A percentile compares a stretch with the other conserved stretches of the same genome.
phyloP scores from a whole-genome alignment of 2,113 vertebrate species.

The Oxyura jamaicensis region DNA sequence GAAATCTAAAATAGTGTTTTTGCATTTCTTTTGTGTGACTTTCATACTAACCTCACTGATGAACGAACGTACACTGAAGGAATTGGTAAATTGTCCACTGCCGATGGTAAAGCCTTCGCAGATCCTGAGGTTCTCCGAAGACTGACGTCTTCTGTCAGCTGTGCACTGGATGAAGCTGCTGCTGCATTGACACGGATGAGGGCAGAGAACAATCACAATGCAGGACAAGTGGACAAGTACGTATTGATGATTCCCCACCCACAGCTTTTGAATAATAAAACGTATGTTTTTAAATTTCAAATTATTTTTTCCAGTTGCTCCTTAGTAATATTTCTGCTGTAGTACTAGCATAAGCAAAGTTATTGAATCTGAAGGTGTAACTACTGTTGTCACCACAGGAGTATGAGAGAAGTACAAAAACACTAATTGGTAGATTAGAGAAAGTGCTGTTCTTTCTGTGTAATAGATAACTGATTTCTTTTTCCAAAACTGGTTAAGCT shows the following conservation, averaged over 20 bases:
- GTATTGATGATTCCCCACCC: conserved; percentile 58
- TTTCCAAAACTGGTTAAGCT: not conserved
- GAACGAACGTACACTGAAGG: conserved; percentile 81
- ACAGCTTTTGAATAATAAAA: accelerated
- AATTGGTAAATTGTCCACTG: conserved; percentile 99
- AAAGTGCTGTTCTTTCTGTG: not conserved
- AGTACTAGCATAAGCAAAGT: not conserved
- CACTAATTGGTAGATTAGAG: not conserved
- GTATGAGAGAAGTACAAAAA: not conserved
- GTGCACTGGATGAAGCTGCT: conserved; percentile 96
- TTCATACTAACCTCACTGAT: conserved; percentile 73
- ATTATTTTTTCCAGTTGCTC: not conserved
- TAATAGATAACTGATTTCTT: not conserved
- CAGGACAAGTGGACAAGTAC: conserved; percentile 98
- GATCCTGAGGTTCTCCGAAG: conserved; percentile 97
- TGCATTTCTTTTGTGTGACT: conserved; percentile 76
- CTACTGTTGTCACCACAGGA: not conserved
- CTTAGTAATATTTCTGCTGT: not conserved
- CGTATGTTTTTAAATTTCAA: no score
- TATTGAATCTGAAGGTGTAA: not conserved
- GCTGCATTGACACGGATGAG: conserved; percentile 97
- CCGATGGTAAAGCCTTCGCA: conserved; percentile 99
- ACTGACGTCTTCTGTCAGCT: conserved; percentile 97
- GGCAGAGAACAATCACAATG: conserved; percentile 94
- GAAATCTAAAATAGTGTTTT: conserved; percentile 69